Percentiles rank a stretch among this genome's conserved stretches.
Evolutionary conservation across 1,140 invertebrate species (phyloP).

Genomic region (Harlomillsia oculata): DNA sequence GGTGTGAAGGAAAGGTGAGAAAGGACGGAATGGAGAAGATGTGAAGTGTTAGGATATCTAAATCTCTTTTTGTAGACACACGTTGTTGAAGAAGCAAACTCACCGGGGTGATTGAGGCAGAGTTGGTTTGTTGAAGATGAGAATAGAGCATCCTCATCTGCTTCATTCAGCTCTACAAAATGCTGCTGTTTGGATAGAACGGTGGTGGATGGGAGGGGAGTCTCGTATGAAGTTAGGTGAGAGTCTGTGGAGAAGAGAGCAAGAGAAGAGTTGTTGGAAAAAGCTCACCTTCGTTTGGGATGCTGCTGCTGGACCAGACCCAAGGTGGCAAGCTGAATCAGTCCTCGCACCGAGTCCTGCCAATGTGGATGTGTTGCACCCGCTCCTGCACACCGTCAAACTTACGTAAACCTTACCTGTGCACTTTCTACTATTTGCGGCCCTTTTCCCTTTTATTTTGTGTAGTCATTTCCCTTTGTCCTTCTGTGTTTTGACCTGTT

Average conservation of each 20-base stretch:
- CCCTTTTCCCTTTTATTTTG: too few relatives aligned
- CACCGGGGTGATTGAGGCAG: too few relatives aligned
- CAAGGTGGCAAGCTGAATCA: conserved; percentile 17
- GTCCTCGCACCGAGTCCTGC: conserved; percentile 17
- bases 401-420: conserved; percentile 5
- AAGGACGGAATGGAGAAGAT: too few relatives aligned
- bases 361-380: conserved; percentile 15
- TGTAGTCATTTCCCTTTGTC: neutral
- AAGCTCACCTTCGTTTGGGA: conserved; percentile 6
- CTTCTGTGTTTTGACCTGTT: neutral
- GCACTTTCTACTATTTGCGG: neutral
- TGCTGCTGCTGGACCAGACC: conserved; percentile 3
- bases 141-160: too few relatives aligned
- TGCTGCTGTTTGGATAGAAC: too few relatives aligned
- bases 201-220: too few relatives aligned
- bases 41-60: too few relatives aligned
- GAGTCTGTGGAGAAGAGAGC: neutral
- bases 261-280: neutral
- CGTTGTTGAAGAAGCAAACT: too few relatives aligned
- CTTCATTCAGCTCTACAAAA: too few relatives aligned
- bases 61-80: too few relatives aligned
- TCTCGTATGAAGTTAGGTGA: neutral
- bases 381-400: conserved; percentile 12
- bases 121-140: too few relatives aligned
- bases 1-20: too few relatives aligned